Base-by-base conservation (phyloP, 2,797 vertebrate genomes). In the Characodon lateralis region DNA sequence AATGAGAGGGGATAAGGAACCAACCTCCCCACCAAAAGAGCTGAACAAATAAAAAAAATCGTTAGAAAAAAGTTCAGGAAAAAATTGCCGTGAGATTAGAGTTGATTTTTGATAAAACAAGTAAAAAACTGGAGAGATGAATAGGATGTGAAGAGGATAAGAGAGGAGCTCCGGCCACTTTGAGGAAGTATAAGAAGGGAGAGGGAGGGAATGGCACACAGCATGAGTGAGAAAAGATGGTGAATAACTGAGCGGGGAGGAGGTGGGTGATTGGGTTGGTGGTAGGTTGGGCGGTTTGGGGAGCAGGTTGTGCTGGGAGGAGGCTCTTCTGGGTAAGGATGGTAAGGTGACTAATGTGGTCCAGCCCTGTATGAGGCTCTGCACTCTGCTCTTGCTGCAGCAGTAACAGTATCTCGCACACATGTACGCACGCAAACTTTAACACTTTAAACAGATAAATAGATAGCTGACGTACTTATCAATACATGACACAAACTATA, bases 191-290 rank as follows among this genome's bases (percentile, higher is more conserved):
- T 78, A 79, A 73, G 74, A 80, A 89, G 66, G 41, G 89, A 88
- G 89, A 83, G 81, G 81, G 82, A 87, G 78, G 85, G 85, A 88
- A 90, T 92, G 91, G 89, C 89, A 86, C 87, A 88, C 89, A 84
- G 89, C 76, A 80, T 77, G 87, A 90, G 87, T 87, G 86, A 85
- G 81, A 81, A 79, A 83, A 78, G 80, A 80, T 83, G 69, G 82
- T 80, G 88, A 66, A 79, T 83, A 81, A 80, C 81, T 83, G 85
- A 78, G 84, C 81, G 73, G 79, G 92, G 89, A 92, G 92, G 94
- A 91, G 93, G 89, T 91, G 94, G 92, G 93, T 89, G 88, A 66
- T 88, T 86, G 88, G 87, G 73, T 84, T 84, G 87, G 85, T 81
- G 87, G 66, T 48, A 26, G 66, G 89, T 89, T 78, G 93, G 89